These are phyloP conservation scores for Drosophila silvestris DNA, from an alignment of 2,888 invertebrate genomes.

Conservation along the genomic window DNA sequence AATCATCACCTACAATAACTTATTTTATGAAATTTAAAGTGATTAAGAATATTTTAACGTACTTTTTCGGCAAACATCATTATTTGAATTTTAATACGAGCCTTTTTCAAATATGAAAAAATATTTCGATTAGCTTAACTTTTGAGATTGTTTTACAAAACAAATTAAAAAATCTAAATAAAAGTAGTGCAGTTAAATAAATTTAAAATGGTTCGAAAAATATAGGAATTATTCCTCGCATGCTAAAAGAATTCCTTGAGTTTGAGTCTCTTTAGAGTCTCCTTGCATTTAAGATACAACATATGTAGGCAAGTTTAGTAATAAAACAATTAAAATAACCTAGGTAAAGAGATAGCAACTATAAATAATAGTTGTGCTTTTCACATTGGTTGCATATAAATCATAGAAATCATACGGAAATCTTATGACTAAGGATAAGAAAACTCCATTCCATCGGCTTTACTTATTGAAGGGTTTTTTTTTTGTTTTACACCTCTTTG, in stretches of 20 bases:
- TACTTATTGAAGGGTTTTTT: not conserved
- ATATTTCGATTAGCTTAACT: not conserved
- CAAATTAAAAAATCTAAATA: not conserved
- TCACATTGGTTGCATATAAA: not conserved
- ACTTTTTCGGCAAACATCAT: not conserved
- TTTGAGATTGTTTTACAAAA: not conserved
- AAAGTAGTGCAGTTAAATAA: not conserved
- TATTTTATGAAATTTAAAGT: not conserved
- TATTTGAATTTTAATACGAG: not conserved
- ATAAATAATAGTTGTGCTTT: not conserved
- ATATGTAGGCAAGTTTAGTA: not conserved
- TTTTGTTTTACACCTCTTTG: not conserved
- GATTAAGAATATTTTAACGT: not conserved
- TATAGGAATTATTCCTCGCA: not conserved
- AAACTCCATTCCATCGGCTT: not conserved
- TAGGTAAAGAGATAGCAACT: not conserved
- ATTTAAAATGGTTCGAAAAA: not conserved
- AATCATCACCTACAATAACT: fast-evolving
- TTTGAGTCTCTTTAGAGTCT: not conserved
- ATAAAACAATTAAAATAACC: not conserved
- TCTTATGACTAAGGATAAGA: not conserved
- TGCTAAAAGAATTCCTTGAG: not conserved
- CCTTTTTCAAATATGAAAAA: not conserved
- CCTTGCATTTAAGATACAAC: not conserved
- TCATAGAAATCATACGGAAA: not conserved